Evolutionary conservation across 2,113 vertebrate genomes (phyloP), one percentile per base, ranked within the genome.

Genomic region (Lampris incognitus): DNA sequence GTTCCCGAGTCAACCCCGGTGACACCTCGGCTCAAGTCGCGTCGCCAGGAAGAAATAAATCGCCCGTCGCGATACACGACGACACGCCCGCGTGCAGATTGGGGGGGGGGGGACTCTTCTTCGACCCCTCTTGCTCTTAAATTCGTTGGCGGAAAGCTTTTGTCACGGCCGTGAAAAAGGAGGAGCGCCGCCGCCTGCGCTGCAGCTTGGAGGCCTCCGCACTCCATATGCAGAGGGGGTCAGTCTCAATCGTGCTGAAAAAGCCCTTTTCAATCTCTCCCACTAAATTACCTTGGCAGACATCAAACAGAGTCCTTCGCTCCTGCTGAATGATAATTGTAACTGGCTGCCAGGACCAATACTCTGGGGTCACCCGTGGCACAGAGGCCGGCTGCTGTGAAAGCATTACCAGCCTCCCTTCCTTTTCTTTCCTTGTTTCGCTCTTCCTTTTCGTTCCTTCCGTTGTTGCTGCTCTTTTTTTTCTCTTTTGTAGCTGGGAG

Each of bases 271-370:
- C 76, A 94, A 93, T 93, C 92, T 92, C 80, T 90, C 83, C 88
- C 64, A 84, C 73, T 92, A 90, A 95, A 94, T 92, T 91, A 91
- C 87, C 80, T 87, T 56, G 37, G 77, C 86, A 86, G 66, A 89
- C 93, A 94, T 92, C 88, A 92, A 92, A 94, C 91, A 83, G 62
- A 86, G 82, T 83, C 88, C 88, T 88, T 78, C 68, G 83, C 83
- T 91, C 76, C 71, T 75, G 39, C 74, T 72, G 77, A 92, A 87
- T 91, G 66, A 90, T 92, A 93, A 92, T 92, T 93, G 89, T 74
- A 88, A 78, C 61, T 41, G 82, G 65, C 61, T 87, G 51, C 66
- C 9, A 69, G 69, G 6, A 75, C 91, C 87, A 93, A 75, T 90
- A 87, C 89, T 92, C 89, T 68, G 49, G 66, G 84, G 81, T 91